A percentile compares a stretch with the other conserved stretches of the same genome.
Evolutionary conservation across 2,888 invertebrate genomes (phyloP).

Genomic region (Eueremaeus valkanovi): DNA sequence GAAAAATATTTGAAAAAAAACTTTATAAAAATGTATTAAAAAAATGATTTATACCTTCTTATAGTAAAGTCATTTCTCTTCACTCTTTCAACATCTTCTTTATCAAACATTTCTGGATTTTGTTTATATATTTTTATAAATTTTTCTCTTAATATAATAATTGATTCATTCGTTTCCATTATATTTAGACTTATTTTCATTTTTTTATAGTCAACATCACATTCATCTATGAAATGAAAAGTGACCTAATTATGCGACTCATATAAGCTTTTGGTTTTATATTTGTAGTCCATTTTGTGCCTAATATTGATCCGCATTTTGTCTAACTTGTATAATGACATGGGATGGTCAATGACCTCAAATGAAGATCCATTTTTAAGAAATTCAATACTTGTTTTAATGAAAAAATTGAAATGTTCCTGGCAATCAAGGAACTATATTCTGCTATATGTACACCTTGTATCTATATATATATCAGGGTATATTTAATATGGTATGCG

Average conservation of each 20-base stretch:
- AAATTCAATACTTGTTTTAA: no score
- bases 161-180: not conserved
- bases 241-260: not conserved
- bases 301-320: not conserved
- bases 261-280: not conserved
- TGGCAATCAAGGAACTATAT: no score
- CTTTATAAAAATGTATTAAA: not conserved
- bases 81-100: slow-evolving; percentile 32
- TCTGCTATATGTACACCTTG: no score
- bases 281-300: not conserved
- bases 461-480: no score
- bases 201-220: not conserved
- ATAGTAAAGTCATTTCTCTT: slow-evolving; percentile 32
- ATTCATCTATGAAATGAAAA: not conserved
- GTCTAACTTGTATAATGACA: no score
- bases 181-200: not conserved
- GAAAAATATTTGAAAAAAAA: not conserved
- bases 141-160: not conserved
- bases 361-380: no score
- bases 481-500: no score
- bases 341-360: no score
- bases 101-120: slow-evolving; percentile 31
- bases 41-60: slow-evolving; percentile 24
- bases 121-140: slow-evolving; percentile 21
- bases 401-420: no score